phyloP scores from a whole-genome alignment of 2,888 invertebrate species.

The Tiliacea citrago region DNA sequence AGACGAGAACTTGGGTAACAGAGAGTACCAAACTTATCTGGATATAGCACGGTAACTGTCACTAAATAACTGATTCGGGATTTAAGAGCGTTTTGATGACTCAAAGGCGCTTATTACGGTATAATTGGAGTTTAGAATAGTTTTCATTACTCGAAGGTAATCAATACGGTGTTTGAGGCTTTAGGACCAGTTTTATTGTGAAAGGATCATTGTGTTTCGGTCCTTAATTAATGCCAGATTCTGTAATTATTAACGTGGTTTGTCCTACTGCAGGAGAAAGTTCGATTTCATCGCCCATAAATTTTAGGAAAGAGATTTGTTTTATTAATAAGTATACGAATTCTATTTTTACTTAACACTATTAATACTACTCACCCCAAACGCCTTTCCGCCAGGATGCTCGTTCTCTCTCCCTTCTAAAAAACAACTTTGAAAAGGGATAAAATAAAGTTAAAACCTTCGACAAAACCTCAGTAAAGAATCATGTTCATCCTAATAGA shows the following conservation, averaged over 20 bases:
- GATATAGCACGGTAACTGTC: slow-evolving; percentile 18
- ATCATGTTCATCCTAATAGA: slow-evolving; percentile 28
- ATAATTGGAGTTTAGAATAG: slow-evolving; percentile 2
- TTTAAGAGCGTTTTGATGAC: slow-evolving; percentile 32
- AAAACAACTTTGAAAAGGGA: neutral
- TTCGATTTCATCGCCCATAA: too few relatives aligned
- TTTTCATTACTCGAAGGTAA: slow-evolving; percentile 18
- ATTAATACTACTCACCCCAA: neutral
- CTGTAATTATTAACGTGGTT: neutral
- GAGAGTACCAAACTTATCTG: slow-evolving; percentile 19
- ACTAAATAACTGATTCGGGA: slow-evolving; percentile 41
- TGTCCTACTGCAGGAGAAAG: too few relatives aligned
- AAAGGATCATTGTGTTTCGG: neutral
- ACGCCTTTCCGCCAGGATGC: neutral
- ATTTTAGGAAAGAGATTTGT: neutral
- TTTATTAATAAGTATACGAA: neutral
- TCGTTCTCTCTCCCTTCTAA: neutral
- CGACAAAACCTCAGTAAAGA: slow-evolving; percentile 5
- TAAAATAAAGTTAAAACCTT: neutral
- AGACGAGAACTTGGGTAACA: slow-evolving; percentile 13
- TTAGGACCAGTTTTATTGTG: neutral
- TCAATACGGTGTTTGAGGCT: neutral
- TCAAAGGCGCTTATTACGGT: slow-evolving; percentile 13
- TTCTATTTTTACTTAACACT: neutral
- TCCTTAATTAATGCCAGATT: too few relatives aligned